A percentile compares a stretch with the other conserved stretches of the same genome.
Evolutionary conservation across 2,888 invertebrate genomes (phyloP).

Genomic region (Hypomecis punctinalis): DNA sequence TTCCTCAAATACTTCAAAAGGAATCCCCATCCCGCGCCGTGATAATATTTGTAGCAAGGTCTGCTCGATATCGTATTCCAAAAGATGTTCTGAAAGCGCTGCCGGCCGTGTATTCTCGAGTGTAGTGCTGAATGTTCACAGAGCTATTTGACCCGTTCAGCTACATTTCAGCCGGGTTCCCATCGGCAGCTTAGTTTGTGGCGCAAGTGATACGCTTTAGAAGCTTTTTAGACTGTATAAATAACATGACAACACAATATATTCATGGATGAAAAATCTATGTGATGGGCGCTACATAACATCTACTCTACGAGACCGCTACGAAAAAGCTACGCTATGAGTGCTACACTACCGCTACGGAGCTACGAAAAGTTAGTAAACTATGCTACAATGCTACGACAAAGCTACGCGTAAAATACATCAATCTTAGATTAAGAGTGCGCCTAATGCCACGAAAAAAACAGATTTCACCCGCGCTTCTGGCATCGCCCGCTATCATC

Average conservation of each 20-base stretch:
- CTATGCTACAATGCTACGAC: neutral
- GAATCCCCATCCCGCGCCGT: constrained; percentile 1
- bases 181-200: constrained; percentile 21
- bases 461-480: no score
- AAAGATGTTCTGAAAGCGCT: constrained; percentile 21
- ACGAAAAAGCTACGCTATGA: neutral
- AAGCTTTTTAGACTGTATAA: no score
- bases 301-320: neutral
- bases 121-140: constrained; percentile 34
- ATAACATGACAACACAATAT: no score
- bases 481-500: no score
- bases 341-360: neutral
- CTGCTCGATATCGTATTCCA: constrained; percentile 19
- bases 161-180: constrained; percentile 49
- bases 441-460: no score
- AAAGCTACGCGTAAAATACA: no score
- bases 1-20: constrained; percentile 8
- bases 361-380: neutral
- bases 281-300: no score
- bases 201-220: constrained; percentile 18
- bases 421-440: no score
- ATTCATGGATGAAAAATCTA: no score
- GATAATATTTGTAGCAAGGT: constrained; percentile 15
- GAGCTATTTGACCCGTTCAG: constrained; percentile 51
- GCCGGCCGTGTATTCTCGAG: constrained; percentile 7